Conservation (phyloP, 2,797 vertebrate genomes). For the Crocodylus rhombifer region DNA sequence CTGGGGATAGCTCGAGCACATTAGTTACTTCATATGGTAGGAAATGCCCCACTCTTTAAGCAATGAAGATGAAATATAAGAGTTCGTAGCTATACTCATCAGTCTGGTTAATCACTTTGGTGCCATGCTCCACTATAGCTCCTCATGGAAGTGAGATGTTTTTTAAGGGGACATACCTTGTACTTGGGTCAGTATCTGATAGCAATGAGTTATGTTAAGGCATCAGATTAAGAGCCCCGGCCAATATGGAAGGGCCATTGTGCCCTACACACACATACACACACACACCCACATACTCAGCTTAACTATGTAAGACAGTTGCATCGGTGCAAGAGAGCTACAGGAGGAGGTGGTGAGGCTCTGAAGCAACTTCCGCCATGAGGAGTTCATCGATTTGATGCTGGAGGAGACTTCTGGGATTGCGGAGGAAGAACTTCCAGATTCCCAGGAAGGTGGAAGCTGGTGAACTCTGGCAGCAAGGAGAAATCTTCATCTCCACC, state of each 20-base stretch:
- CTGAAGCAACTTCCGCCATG: too few species aligned
- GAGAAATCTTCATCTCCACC: too few species aligned
- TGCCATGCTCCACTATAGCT: not conserved
- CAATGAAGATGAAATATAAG: not conserved
- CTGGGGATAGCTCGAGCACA: too few species aligned
- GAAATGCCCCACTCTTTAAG: not conserved
- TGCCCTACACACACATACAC: not conserved
- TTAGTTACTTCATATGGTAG: too few species aligned
- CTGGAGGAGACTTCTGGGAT: too few species aligned
- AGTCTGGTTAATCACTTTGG: conserved; percentile 10
- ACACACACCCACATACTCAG: not conserved
- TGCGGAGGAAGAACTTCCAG: too few species aligned
- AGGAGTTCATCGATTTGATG: too few species aligned
- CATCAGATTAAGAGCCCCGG: conserved; percentile 1
- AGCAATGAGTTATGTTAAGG: not conserved
- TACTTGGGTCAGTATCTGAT: not conserved
- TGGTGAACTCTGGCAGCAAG: too few species aligned
- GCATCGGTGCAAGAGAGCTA: too few species aligned
- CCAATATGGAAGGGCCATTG: not conserved
- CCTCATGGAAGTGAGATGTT: conserved; percentile 54
- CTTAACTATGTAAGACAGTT: not conserved
- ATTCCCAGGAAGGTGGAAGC: too few species aligned
- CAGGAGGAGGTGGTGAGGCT: too few species aligned
- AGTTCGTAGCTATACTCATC: not conserved
- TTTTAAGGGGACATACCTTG: conserved; percentile 12